A percentile compares a stretch with the other conserved stretches of the same genome.
phyloP scores from a whole-genome alignment of 2,113 vertebrate species.

The Garra rufa region DNA sequence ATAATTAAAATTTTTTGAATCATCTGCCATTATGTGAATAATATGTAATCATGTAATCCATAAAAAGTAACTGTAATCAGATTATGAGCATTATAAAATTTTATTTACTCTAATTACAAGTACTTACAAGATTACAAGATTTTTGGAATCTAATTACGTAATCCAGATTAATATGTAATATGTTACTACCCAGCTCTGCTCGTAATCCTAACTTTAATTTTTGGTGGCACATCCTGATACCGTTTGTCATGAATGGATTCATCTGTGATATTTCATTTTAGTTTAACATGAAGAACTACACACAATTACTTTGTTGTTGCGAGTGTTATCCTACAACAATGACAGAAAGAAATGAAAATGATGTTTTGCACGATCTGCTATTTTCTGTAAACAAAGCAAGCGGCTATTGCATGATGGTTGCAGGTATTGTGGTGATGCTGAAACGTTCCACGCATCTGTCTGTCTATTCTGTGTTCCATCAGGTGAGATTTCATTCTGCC shows the following conservation, averaged over 20 bases:
- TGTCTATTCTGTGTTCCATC: constrained; percentile 60
- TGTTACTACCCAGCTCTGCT: background rate
- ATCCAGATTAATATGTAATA: background rate
- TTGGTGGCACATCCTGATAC: background rate
- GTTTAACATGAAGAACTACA: background rate
- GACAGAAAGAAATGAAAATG: background rate
- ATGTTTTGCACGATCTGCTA: background rate
- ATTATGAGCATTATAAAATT: too few species aligned
- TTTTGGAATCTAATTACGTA: too few species aligned
- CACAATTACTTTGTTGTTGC: background rate
- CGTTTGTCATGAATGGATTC: background rate
- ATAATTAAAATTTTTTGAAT: too few species aligned
- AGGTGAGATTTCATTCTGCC: constrained; percentile 63
- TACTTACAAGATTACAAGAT: too few species aligned
- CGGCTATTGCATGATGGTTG: constrained; percentile 7
- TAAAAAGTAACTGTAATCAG: too few species aligned
- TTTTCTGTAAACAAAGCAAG: constrained; percentile 32
- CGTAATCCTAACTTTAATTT: too few species aligned
- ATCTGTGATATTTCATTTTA: background rate
- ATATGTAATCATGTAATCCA: too few species aligned
- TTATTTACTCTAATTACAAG: background rate
- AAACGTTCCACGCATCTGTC: constrained; percentile 46
- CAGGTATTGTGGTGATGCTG: constrained; percentile 19
- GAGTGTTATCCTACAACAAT: background rate
- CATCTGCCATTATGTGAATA: too few species aligned